Conservation (phyloP, 2,797 vertebrate genomes). For the Spinus pinus region DNA sequence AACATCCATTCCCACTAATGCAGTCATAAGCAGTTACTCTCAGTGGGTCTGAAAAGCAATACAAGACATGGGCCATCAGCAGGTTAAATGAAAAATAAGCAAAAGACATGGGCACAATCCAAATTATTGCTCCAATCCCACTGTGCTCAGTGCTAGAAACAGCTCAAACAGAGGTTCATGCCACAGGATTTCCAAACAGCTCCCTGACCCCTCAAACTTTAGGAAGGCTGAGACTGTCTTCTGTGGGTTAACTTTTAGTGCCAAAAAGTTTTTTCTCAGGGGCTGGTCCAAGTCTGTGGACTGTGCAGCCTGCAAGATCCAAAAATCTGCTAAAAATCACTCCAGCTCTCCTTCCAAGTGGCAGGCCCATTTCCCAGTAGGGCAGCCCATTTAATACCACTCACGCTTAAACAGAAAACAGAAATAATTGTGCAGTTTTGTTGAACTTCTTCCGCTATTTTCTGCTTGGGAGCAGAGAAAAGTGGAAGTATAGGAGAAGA, state of each 20-base stretch:
- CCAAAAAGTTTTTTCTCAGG: background rate
- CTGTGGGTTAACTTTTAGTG: background rate
- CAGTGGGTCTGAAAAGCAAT: background rate
- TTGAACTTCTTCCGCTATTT: background rate
- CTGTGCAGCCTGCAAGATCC: background rate
- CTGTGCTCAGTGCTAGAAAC: background rate
- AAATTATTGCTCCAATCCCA: background rate
- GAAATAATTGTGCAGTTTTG: background rate
- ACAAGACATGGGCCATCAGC: background rate
- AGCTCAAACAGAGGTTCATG: background rate
- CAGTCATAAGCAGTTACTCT: background rate
- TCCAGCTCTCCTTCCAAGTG: background rate
- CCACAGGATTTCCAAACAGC: constrained; percentile 23
- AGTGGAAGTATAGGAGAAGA: background rate
- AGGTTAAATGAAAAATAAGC: constrained; percentile 35
- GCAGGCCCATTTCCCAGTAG: background rate
- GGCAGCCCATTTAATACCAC: background rate
- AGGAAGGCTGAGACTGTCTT: background rate
- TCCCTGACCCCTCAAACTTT: background rate
- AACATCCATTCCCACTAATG: background rate
- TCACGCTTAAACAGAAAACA: background rate
- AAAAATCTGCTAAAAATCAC: background rate
- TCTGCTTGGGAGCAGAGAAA: background rate
- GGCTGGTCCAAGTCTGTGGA: background rate
- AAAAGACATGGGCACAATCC: background rate